Evolutionary conservation across 1,140 invertebrate species (phyloP).

Genomic region (Pachyrhynchus sulphureomaculatus): DNA sequence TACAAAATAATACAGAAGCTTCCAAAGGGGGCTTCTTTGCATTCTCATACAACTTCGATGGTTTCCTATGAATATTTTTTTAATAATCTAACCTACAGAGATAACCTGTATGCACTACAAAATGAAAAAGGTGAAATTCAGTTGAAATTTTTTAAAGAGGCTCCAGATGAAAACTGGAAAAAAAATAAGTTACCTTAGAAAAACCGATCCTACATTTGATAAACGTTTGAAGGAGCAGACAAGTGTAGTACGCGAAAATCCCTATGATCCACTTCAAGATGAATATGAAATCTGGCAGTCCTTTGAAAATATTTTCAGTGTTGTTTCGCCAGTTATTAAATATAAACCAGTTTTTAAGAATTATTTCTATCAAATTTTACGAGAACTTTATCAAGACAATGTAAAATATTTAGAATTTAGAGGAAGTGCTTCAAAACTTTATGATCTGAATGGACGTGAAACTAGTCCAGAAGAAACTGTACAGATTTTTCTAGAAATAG

Average conservation of each 20-base stretch:
- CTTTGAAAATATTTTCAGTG: too few species aligned
- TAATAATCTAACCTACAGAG: neutral
- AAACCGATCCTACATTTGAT: too few species aligned
- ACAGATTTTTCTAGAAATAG: slow-evolving; percentile 54
- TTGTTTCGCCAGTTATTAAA: neutral
- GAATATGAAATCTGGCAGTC: too few species aligned
- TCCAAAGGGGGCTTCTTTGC: neutral
- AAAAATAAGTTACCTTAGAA: too few species aligned
- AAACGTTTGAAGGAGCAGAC: too few species aligned
- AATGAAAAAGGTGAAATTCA: too few species aligned
- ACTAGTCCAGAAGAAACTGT: slow-evolving; percentile 51
- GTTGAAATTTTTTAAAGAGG: too few species aligned
- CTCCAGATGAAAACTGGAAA: too few species aligned
- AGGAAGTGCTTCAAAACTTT: slow-evolving; percentile 53
- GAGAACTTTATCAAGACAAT: slow-evolving; percentile 72
- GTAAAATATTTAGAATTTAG: slow-evolving; percentile 77
- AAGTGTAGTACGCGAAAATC: too few species aligned
- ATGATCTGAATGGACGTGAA: slow-evolving; percentile 55
- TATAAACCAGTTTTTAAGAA: neutral
- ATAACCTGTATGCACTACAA: too few species aligned
- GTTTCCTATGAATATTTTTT: neutral
- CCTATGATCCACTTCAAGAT: too few species aligned
- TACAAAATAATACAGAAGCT: neutral
- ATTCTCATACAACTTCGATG: neutral
- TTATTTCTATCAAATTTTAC: neutral